These are phyloP conservation scores for Camelus bactrianus DNA, from an alignment of 2,113 vertebrate genomes.

Conservation along the genomic window DNA sequence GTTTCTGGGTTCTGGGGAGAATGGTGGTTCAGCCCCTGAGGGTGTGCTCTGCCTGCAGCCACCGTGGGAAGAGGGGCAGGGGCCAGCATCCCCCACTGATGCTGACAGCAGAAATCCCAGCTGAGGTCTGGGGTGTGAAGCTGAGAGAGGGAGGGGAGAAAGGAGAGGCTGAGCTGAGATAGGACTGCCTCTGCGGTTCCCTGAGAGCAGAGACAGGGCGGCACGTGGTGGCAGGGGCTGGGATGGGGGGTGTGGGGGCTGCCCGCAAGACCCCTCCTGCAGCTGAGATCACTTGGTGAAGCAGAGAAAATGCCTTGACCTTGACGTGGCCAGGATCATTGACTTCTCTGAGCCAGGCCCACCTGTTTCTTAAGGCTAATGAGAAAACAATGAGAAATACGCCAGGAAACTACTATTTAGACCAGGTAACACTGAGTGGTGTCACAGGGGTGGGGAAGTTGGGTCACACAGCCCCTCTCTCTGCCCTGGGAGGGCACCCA, in stretches of 20 bases:
- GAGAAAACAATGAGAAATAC: background rate
- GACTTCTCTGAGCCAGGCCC: background rate
- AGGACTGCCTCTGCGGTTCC: background rate
- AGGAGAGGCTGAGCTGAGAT: background rate
- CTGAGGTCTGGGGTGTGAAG: background rate
- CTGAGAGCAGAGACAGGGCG: background rate
- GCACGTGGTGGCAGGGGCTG: background rate
- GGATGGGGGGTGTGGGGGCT: no score
- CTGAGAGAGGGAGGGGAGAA: background rate
- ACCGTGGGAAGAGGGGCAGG: background rate
- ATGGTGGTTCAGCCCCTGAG: background rate
- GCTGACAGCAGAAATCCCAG: background rate
- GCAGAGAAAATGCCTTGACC: background rate
- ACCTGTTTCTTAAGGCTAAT: background rate
- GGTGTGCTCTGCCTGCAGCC: background rate
- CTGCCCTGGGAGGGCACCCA: background rate
- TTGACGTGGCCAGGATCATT: background rate
- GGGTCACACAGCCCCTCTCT: background rate
- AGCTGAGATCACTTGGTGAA: background rate
- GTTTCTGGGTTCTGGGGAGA: background rate
- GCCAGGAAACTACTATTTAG: background rate
- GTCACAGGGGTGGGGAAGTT: background rate
- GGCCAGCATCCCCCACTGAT: background rate
- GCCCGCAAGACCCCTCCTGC: no score
- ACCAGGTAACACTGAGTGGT: background rate